Base-by-base conservation (phyloP, 2,797 vertebrate genomes). In the Pangasius mekongensis region DNA sequence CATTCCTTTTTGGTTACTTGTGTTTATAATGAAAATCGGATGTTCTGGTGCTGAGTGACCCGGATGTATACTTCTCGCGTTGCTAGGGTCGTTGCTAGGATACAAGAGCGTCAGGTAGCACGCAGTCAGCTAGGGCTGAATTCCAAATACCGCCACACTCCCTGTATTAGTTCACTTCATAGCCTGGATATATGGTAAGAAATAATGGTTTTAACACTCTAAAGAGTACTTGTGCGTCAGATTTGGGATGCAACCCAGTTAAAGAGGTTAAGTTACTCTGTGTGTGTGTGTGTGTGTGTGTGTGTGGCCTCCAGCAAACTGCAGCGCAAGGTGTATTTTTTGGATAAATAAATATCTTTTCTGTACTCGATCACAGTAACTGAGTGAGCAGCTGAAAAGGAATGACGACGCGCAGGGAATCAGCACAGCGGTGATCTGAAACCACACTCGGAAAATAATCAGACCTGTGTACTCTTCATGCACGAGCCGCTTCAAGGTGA, bases 51-150 rank as follows among this genome's bases (percentile, higher is more conserved):
- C 43, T 24, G 49, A 69, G 5, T 33, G 62, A 67, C 60, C 83
- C 87, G 73, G 83, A 86, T 62, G 76, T 86, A 9, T 9, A 82
- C 73, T 24, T 54, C 82, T 9, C 18, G n/a, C n/a, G 77, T 89
- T 86, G 84, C 88, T 83, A 86, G 84, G 54, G 58, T 33, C 58
- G 88, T 89, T 89, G 88, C 88, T 89, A 83, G 30, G 84, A 52
- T 36, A 71, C 52, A 4, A 3, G 11, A 43, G 77, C 78, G 33
- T 43, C 86, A 47, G 36, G 66, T 60, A 60, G 54, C 74, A 52
- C n/a, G 39, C 73, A 11, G 39, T 16, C 27, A 78, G 9, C 10
- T 66, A 1, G 18, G 85, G 73, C 5, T 60, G 8, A 13, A 47
- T 47, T n/a, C 69, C 56, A 62, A 86, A 49, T 62, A 36, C 3